Evolutionary conservation across 1,140 invertebrate species (phyloP).

Genomic region (Asbolus verrucosus): DNA sequence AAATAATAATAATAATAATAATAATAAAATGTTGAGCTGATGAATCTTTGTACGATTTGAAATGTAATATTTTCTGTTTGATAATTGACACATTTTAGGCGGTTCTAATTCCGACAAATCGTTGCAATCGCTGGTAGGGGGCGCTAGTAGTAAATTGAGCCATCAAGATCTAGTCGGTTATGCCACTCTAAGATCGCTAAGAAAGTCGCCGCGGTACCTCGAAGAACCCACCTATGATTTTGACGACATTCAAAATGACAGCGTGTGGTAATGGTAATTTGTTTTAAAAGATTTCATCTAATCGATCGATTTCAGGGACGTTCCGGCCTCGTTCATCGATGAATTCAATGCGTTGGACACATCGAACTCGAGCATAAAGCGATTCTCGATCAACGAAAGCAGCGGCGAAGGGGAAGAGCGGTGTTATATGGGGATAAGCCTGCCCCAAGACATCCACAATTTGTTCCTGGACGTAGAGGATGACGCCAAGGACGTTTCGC

Average conservation of each 20-base stretch:
- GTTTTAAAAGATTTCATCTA: too few species aligned
- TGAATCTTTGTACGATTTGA: too few species aligned
- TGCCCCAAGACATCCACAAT: constrained; percentile 76
- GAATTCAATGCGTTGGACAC: constrained; percentile 2
- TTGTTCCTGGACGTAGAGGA: constrained; percentile 74
- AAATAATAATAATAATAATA: too few species aligned
- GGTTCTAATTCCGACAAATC: constrained; percentile 57
- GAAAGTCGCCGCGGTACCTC: constrained; percentile 58
- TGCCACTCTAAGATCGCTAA: constrained; percentile 80
- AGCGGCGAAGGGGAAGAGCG: constrained; percentile 57
- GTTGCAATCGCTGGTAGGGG: constrained; percentile 63
- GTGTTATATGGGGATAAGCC: constrained; percentile 82
- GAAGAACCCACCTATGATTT: constrained; percentile 34
- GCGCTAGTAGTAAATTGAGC: constrained; percentile 71
- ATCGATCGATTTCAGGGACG: too few species aligned
- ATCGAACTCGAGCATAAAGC: constrained; percentile 9
- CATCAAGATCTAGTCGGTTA: constrained; percentile 84
- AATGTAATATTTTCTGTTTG: neutral
- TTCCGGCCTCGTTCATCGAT: constrained; percentile 14
- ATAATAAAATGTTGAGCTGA: too few species aligned
- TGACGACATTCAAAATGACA: constrained; percentile 9
- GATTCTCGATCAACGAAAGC: constrained; percentile 10
- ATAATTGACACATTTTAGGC: constrained; percentile 46
- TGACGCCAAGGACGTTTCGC: constrained; percentile 3
- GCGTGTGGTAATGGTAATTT: too few species aligned